Percentiles rank a stretch among this genome's conserved stretches.
Conservation (phyloP, 2,888 invertebrate species). For the Caenorhabditis japonica region DNA sequence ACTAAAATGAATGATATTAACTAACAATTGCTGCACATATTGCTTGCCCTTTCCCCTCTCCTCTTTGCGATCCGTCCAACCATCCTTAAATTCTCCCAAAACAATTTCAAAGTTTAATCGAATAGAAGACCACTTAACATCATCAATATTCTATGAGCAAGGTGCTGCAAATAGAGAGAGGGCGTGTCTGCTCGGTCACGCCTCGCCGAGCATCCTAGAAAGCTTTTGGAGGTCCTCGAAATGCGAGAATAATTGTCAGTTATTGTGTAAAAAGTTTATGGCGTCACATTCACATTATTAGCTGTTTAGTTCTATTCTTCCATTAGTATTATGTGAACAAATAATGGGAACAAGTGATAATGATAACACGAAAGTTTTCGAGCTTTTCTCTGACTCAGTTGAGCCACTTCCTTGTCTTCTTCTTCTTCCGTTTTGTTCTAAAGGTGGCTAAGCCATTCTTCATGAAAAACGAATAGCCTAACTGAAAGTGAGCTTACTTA, state of each 20-base stretch:
- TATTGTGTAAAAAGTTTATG: no score
- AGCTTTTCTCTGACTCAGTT: no score
- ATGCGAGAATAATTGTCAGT: conserved; percentile 52
- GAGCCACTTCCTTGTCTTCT: no score
- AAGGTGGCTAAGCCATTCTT: no score
- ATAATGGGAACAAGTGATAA: no score
- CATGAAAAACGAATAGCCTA: no score
- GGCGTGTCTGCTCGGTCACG: conserved; percentile 21
- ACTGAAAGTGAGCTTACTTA: no score
- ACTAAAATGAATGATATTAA: no score
- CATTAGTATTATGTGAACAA: conserved; percentile 1
- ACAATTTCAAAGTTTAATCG: conserved; percentile 28
- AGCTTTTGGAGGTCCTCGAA: conserved; percentile 45
- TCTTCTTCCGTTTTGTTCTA: no score
- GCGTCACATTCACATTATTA: conserved; percentile 12
- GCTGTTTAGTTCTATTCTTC: conserved; percentile 21
- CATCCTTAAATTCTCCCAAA: no score
- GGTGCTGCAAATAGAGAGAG: conserved; percentile 4
- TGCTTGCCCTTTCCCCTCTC: background rate
- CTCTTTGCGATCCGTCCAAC: background rate
- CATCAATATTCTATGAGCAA: conserved; percentile 44
- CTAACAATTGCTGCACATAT: no score
- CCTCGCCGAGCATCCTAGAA: conserved; percentile 28
- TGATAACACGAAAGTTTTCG: no score
- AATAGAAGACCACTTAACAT: conserved; percentile 31